Evolutionary conservation across 2,113 vertebrate species (phyloP), one percentile per base, ranked within the genome.

Genomic region (Brevimyrus niger): DNA sequence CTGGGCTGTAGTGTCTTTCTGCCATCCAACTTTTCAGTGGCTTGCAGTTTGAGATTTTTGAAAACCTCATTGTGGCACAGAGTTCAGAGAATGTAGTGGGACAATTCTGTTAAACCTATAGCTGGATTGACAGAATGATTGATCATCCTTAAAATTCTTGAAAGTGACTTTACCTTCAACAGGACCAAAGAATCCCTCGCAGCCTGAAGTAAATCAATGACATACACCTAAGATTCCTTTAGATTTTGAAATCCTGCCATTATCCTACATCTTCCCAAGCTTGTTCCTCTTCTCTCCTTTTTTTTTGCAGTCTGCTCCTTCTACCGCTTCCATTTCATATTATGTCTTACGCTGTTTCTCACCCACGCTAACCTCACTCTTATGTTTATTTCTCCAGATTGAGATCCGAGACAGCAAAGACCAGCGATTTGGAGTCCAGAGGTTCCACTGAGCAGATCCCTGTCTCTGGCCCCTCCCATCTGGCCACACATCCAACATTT

Each of bases 331-430:
- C 73, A 42, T 42, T 23, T 84, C n/a, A 86, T 51, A 46, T 53
- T 27, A 27, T 35, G 17, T 58, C 5, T 17, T 13, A 15, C 1
- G 11, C 19, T 42, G 21, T n/a, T 8, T 89, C 55, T 87, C 38
- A 58, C 48, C 19, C 55, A 47, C 44, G 17, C 17, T 50, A 47
- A 55, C 85, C 47, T 76, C 85, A 38, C 90, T 6, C 91, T 65
- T 90, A 86, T 88, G n/a, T 89, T 86, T 90, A 51, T 91, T 76
- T 83, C 90, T 23, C 35, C 91, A 95, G 95, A 95, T 95, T 93
- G 94, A 95, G 91, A 94, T 94, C 90, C 93, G 92, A 84, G 94
- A 95, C 89, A 88, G 83, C 27, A 94, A 91, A 85, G 94, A 94
- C 86, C 91, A 91, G 50, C 91, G 92, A 90, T 95, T 91, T 55